A percentile compares a stretch with the other conserved stretches of the same genome.
Evolutionary conservation across 2,888 invertebrate species (phyloP).

Genomic region (Suillia variegata): DNA sequence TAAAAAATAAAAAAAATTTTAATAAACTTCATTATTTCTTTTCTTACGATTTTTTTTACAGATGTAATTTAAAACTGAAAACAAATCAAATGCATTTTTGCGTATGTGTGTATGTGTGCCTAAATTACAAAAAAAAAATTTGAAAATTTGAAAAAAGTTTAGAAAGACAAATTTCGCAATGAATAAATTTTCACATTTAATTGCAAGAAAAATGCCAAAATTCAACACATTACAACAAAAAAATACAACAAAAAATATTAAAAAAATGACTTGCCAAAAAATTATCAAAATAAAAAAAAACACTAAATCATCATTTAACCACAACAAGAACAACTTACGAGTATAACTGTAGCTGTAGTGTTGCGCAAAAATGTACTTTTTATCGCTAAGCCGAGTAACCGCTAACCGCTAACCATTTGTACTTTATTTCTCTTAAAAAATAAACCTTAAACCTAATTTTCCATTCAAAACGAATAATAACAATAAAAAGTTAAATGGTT

Average conservation of each 20-base stretch:
- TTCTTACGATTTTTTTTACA: constrained; percentile 47
- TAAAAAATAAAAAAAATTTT: constrained; percentile 15
- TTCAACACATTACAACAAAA: background rate
- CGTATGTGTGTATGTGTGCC: constrained; percentile 25
- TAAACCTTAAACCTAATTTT: background rate
- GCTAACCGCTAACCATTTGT: constrained; percentile 7
- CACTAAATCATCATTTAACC: constrained; percentile 1
- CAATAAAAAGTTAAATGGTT: background rate
- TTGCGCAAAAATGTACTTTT: background rate
- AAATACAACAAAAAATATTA: background rate
- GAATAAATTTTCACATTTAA: too few relatives aligned
- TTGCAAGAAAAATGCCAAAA: constrained; percentile 2
- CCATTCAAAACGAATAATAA: background rate
- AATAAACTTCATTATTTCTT: constrained; percentile 29
- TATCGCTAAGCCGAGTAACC: constrained; percentile 15
- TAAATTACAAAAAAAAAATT: constrained; percentile 3
- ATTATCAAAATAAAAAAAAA: background rate
- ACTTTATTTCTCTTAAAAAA: background rate
- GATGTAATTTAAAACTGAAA: constrained; percentile 45
- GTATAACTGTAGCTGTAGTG: background rate
- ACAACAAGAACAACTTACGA: constrained; percentile 1
- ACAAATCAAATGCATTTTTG: background rate
- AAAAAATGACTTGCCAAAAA: background rate
- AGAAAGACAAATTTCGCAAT: too few relatives aligned
- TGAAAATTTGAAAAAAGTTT: background rate